These are phyloP conservation scores for Lysiphlebus fabarum DNA, from an alignment of 1,140 invertebrate species.

Conservation along the genomic window DNA sequence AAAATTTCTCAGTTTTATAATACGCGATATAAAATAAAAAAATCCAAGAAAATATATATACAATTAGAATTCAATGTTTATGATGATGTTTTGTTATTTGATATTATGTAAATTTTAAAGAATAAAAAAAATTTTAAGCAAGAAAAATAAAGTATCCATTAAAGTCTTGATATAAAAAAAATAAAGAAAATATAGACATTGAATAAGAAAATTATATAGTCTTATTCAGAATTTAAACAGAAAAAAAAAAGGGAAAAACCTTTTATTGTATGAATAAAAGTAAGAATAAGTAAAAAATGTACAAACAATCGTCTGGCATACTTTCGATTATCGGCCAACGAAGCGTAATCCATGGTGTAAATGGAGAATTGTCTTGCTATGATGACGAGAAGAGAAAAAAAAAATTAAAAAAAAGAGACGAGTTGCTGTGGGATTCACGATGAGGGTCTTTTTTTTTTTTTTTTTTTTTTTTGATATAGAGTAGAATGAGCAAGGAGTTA, in stretches of 20 bases:
- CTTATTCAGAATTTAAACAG: neutral
- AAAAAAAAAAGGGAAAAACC: neutral
- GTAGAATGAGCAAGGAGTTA: constrained; percentile 11
- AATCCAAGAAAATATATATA: constrained; percentile 9
- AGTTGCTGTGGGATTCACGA: constrained; percentile 41
- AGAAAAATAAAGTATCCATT: constrained; percentile 1
- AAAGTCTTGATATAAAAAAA: constrained; percentile 11
- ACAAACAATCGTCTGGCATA: constrained; percentile 42
- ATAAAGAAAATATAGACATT: neutral
- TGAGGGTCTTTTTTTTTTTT: constrained; percentile 27
- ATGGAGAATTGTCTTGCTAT: constrained; percentile 51
- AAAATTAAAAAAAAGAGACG: constrained; percentile 22
- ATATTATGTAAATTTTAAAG: constrained; percentile 16
- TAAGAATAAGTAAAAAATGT: neutral
- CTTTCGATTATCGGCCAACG: constrained; percentile 54
- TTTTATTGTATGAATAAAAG: neutral
- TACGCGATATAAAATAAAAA: constrained; percentile 26
- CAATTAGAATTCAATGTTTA: neutral
- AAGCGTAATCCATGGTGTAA: constrained; percentile 52
- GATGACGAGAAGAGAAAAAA: constrained; percentile 14
- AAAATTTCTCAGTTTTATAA: constrained; percentile 17
- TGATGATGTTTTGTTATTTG: constrained; percentile 16
- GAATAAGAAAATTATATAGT: neutral
- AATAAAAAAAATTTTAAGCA: neutral
- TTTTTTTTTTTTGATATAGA: too few relatives aligned